Base-by-base conservation (phyloP, 2,113 vertebrate genomes). In the Corydoras sp. region DNA sequence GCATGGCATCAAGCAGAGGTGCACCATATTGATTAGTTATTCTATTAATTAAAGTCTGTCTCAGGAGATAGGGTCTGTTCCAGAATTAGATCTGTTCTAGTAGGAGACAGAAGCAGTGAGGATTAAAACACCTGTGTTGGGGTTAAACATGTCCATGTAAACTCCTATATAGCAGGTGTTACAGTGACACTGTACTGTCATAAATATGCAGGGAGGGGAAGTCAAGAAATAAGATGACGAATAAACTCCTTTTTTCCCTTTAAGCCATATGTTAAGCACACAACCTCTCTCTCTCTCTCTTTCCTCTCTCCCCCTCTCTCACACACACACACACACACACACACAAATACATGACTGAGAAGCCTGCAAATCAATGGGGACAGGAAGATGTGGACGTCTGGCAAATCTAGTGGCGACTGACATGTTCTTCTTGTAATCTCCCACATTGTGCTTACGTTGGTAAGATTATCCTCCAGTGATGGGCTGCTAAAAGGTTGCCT, bases 381-480 rank as follows among this genome's bases (percentile, higher is more conserved):
- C 84, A 85, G 82, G 83, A 43, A 85, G 87, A 88, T 88, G 84
- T 79, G 83, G 84, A 43, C 83, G 87, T 88, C 83, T 81, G 74
- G 84, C 83, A 84, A 85, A 90, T 88, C 89, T 87, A 84, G 83
- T 82, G 82, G 83, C 83, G 85, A 86, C 85, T 89, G 88, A 88
- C 89, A 88, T 84, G 87, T 88, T 86, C 84, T 78, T 74, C 58
- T 72, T 87, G 87, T 90, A 89, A 89, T 90, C 88, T 88, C 78
- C 78, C 56, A 80, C 86, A 88, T 88, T 88, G 88, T 86, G 87
- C 58, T 85, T 85, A 81, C 73, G 71, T 81, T 81, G 83, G 85
- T 81, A 86, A 88, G 89, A 88, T 89, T 87, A 89, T 87, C 87
- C 86, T 81, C 58, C 81, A 81, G 86, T 85, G 86, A 88, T 85